Conservation (phyloP, 2,888 invertebrate species). For the Drosophila villosipedis region DNA sequence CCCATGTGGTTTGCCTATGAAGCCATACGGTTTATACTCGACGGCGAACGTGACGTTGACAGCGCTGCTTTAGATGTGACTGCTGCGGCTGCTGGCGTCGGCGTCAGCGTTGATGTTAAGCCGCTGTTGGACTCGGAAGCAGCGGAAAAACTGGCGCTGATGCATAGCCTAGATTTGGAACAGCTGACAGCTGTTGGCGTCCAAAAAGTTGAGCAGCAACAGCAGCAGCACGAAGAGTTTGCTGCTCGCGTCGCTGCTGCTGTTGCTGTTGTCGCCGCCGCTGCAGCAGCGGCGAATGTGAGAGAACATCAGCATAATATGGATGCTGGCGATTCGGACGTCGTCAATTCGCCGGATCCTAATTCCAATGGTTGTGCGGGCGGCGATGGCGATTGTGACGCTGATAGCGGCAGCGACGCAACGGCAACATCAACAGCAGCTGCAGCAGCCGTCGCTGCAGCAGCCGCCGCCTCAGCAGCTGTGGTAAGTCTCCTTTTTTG, state of each 20-base stretch:
- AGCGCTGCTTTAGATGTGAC: conserved; percentile 44
- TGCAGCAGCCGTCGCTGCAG: conserved; percentile 12
- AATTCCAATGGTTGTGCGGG: conserved; percentile 56
- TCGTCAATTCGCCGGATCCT: conserved; percentile 30
- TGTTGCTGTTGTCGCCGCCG: conserved; percentile 68
- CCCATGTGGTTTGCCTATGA: conserved; percentile 85
- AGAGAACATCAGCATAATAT: conserved; percentile 42
- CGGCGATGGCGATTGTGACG: conserved; percentile 45
- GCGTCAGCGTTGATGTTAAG: conserved; percentile 20
- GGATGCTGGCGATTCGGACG: conserved; percentile 49
- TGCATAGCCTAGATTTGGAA: conserved; percentile 75
- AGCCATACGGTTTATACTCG: conserved; percentile 83
- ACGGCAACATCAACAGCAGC: conserved; percentile 30
- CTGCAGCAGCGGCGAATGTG: conserved; percentile 66
- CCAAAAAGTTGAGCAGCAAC: conserved; percentile 49
- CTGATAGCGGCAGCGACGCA: conserved; percentile 34
- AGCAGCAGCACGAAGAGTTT: conserved; percentile 58
- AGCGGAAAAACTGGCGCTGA: conserved; percentile 67
- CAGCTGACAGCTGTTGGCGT: conserved; percentile 65
- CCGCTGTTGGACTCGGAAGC: conserved; percentile 51
- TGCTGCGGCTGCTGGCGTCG: conserved; percentile 29
- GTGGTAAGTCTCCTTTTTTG: conserved; percentile 75
- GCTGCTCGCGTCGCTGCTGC: conserved; percentile 71
- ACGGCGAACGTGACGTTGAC: conserved; percentile 77
- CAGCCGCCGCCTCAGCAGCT: conserved; percentile 64